Base-by-base conservation (phyloP, 2,888 invertebrate species). In the Drosophila atroscutellata region DNA sequence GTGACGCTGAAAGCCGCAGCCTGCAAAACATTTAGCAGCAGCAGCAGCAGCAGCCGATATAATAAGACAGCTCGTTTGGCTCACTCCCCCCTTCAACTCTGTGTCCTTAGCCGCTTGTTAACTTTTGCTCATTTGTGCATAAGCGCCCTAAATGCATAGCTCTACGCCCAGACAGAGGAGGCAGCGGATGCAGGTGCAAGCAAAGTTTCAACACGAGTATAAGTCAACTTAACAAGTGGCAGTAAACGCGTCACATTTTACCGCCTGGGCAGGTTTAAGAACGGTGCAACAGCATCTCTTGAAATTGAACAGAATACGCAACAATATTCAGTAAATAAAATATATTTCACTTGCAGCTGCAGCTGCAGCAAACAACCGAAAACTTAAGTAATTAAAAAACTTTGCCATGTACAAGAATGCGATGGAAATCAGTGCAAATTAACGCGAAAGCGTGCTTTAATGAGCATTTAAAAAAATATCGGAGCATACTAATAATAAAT, bases 21-120 rank as follows among this genome's bases (percentile, higher is more conserved):
- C 3, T 56, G 45, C 59, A 61, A 45, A 28, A 56, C n/a, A 42
- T n/a, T 30, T 36, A 52, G 64, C 20, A 15, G n/a, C 9, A 37
- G 55, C 28, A 68, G 51, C 28, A 68, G 51, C 50, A 30, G 36
- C 42, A 45, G 64, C 69, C 78, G 56, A 89, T 77, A 56, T 86
- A 85, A 89, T 85, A 89, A 85, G 85, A 84, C 87, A 85, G 89
- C 85, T 85, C 86, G 81, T 84, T 78, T 80, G 77, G 72, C 56
- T n/a, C 18, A 37, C 15, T 15, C 20, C n/a, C n/a, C 2, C 3
- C 3, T 6, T 6, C 18, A 4, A 2, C 20, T 15, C 28, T 8
- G 11, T 18, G 52, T 59, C 59, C 55, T 59, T 65, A 51, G 77
- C 65, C 62, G 80, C 77, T 77, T 77, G 89, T 86, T 86, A 84